Evolutionary conservation across 2,888 invertebrate species (phyloP).

Genomic region (Falcaria lacertinaria): DNA sequence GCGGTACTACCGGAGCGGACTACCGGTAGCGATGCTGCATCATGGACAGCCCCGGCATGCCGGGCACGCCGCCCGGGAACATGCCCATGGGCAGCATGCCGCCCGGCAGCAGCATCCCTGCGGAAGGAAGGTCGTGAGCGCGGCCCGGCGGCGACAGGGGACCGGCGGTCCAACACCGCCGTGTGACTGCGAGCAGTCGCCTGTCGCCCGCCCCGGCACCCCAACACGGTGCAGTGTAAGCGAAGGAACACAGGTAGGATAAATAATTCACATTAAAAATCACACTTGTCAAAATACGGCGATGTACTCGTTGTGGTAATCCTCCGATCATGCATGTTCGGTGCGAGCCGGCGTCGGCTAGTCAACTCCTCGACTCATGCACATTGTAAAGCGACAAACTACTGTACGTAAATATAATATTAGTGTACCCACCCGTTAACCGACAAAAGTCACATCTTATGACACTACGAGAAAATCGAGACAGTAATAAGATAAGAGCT

Average conservation of each 20-base stretch:
- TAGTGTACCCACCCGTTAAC: slow-evolving; percentile 77
- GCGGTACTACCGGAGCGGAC: slow-evolving; percentile 38
- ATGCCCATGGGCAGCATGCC: slow-evolving; percentile 47
- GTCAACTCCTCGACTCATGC: slow-evolving; percentile 60
- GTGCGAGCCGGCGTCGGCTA: slow-evolving; percentile 61
- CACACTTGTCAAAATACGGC: slow-evolving; percentile 68
- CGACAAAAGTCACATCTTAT: slow-evolving; percentile 64
- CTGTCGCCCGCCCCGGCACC: slow-evolving; percentile 38
- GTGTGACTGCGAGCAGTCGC: slow-evolving; percentile 67
- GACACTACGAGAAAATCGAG: slow-evolving; percentile 76
- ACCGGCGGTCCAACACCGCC: slow-evolving; percentile 59
- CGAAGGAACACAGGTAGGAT: slow-evolving; percentile 71
- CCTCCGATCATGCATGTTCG: slow-evolving; percentile 61
- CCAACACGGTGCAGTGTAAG: slow-evolving; percentile 53
- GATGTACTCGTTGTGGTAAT: slow-evolving; percentile 38
- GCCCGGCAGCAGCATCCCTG: slow-evolving; percentile 74
- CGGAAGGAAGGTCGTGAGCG: slow-evolving; percentile 21
- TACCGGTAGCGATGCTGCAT: slow-evolving; percentile 95
- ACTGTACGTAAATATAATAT: slow-evolving; percentile 77
- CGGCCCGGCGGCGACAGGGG: slow-evolving; percentile 40
- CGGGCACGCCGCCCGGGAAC: slow-evolving; percentile 60
- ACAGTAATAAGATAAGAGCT: slow-evolving; percentile 76
- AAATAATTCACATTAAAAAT: slow-evolving; percentile 73
- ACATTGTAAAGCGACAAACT: slow-evolving; percentile 77
- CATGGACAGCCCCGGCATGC: slow-evolving; percentile 70